phyloP scores from a whole-genome alignment of 2,113 vertebrate species.

The Cynopterus brachyotis region DNA sequence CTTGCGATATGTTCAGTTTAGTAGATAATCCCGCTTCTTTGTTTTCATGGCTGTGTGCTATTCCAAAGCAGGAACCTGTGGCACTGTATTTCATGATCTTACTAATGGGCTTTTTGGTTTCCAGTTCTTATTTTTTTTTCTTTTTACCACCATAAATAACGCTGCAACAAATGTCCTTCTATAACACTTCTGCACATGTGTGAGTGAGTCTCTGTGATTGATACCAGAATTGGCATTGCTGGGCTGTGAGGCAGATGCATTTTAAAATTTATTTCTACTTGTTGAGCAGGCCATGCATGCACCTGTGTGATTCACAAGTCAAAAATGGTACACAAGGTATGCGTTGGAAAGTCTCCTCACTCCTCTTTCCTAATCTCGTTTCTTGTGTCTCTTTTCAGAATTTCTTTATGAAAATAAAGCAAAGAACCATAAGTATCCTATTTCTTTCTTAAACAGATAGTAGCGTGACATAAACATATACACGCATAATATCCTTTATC shows the following conservation, averaged over 20 bases:
- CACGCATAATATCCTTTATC: background rate
- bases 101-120: background rate
- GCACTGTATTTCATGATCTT: background rate
- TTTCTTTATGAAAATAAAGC: slow-evolving; percentile 26
- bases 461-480: background rate
- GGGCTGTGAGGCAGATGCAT: background rate
- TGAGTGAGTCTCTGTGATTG: background rate
- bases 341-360: background rate
- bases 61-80: background rate
- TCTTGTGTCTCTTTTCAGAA: background rate
- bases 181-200: background rate
- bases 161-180: background rate
- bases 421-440: background rate
- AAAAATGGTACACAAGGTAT: background rate
- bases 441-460: background rate
- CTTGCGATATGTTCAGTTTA: background rate
- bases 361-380: background rate
- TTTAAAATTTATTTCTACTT: background rate
- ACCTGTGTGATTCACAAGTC: background rate
- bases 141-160: background rate
- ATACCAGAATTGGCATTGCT: background rate
- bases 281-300: background rate
- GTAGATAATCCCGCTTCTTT: background rate
- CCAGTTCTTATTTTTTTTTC: background rate
- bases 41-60: background rate